Conservation (phyloP, 1,140 invertebrate species). For the Conopomorpha cramerella region DNA sequence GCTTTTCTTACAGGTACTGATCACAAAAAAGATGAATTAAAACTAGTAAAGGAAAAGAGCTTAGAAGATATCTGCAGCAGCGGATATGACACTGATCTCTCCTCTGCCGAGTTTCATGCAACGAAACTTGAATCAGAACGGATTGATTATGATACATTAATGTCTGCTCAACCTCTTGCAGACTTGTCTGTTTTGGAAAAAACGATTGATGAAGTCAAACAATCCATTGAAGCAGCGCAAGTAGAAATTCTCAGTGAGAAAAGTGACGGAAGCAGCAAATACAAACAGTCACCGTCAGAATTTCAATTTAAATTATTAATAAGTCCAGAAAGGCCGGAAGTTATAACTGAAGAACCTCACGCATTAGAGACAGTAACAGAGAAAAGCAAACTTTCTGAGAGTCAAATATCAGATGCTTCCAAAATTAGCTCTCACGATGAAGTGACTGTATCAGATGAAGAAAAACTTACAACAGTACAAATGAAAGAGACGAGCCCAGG, state of each 20-base stretch:
- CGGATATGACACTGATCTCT: conserved; percentile 69
- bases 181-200: conserved; percentile 62
- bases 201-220: conserved; percentile 71
- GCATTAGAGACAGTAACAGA: conserved; percentile 25
- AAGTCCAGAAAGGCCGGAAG: conserved; percentile 54
- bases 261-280: conserved; percentile 58
- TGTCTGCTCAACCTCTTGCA: conserved; percentile 45
- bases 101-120: conserved; percentile 65
- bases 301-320: conserved; percentile 68
- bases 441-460: conserved; percentile 40
- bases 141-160: conserved; percentile 43
- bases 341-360: conserved; percentile 53
- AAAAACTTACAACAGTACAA: conserved; percentile 44
- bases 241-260: conserved; percentile 69
- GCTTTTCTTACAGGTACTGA: conserved; percentile 50
- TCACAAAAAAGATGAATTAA: conserved; percentile 47
- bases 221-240: conserved; percentile 68
- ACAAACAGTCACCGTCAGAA: conserved; percentile 73
- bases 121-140: conserved; percentile 59
- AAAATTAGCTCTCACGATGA: conserved; percentile 47
- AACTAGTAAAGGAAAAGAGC: conserved; percentile 56
- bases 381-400: conserved; percentile 31
- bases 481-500: conserved; percentile 36
- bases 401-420: conserved; percentile 40
- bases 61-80: conserved; percentile 64